Conservation (phyloP, 2,113 vertebrate species). For the Pollimyrus isidori region DNA sequence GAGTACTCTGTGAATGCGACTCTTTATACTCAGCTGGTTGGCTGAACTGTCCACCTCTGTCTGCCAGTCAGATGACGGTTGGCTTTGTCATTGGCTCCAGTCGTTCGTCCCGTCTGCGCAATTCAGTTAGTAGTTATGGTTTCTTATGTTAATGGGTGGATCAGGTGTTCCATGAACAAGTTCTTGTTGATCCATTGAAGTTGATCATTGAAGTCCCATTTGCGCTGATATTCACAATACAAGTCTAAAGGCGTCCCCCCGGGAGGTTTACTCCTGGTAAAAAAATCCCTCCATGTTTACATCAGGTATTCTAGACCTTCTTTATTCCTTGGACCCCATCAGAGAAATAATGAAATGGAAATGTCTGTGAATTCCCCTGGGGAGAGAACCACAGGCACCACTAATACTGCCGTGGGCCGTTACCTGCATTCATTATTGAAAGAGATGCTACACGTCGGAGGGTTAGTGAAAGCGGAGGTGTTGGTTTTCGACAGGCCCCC, state of each 20-base stretch:
- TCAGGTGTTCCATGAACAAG: neutral
- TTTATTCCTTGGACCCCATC: neutral
- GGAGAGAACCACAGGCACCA: neutral
- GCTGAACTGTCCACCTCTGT: neutral
- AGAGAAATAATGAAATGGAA: neutral
- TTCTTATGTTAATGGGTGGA: neutral
- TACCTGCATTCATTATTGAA: neutral
- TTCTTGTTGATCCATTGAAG: neutral
- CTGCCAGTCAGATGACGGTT: neutral
- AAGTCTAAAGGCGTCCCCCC: neutral
- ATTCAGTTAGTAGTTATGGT: neutral
- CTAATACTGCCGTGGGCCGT: neutral
- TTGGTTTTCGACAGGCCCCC: neutral
- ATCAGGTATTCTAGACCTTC: neutral
- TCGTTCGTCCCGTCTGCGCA: neutral
- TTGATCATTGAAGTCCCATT: neutral
- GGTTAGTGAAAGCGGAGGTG: neutral
- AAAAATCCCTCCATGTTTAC: neutral
- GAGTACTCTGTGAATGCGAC: no score
- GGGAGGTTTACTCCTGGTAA: neutral
- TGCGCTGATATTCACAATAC: neutral
- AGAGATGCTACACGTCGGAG: neutral
- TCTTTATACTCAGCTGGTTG: neutral
- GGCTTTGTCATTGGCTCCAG: neutral
- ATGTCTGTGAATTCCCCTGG: neutral